Conservation (phyloP, 1,140 invertebrate genomes). For the Tribolium madens region DNA sequence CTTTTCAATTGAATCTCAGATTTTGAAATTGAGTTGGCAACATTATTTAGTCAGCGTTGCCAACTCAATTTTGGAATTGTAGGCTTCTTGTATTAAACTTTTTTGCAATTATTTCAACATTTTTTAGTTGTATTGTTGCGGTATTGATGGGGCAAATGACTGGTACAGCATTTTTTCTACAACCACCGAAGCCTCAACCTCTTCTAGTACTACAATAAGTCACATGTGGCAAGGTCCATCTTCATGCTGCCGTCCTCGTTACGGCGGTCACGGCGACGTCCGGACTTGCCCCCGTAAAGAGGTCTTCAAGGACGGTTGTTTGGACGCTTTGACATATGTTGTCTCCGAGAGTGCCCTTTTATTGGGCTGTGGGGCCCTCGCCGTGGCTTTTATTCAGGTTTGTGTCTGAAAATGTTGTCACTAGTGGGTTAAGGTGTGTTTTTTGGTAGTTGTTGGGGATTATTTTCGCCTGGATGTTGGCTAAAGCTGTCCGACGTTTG, state of each 20-base stretch:
- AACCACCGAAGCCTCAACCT: background rate
- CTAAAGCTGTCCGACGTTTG: slow-evolving; percentile 83
- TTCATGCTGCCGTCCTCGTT: slow-evolving; percentile 50
- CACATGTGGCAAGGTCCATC: slow-evolving; percentile 32
- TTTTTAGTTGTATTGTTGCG: slow-evolving; percentile 81
- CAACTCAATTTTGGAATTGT: too few species aligned
- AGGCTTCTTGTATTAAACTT: too few species aligned
- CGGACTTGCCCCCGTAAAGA: slow-evolving; percentile 31
- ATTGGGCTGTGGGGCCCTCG: slow-evolving; percentile 83
- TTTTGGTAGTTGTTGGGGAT: slow-evolving; percentile 81
- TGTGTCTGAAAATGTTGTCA: slow-evolving; percentile 60
- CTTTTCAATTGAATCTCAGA: too few species aligned
- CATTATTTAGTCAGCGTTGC: too few species aligned
- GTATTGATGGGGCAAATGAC: slow-evolving; percentile 73
- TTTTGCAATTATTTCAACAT: slow-evolving; percentile 13
- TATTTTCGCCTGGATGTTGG: slow-evolving; percentile 87
- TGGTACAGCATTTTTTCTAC: slow-evolving; percentile 67
- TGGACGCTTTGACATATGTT: slow-evolving; percentile 73
- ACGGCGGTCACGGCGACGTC: slow-evolving; percentile 51
- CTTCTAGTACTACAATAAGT: background rate
- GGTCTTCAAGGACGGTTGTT: slow-evolving; percentile 74
- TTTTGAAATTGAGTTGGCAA: too few species aligned
- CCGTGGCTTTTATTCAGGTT: slow-evolving; percentile 83
- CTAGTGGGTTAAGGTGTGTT: background rate
- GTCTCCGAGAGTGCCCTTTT: slow-evolving; percentile 81